Evolutionary conservation across 2,888 invertebrate genomes (phyloP).

Genomic region (Aricia artaxerxes): DNA sequence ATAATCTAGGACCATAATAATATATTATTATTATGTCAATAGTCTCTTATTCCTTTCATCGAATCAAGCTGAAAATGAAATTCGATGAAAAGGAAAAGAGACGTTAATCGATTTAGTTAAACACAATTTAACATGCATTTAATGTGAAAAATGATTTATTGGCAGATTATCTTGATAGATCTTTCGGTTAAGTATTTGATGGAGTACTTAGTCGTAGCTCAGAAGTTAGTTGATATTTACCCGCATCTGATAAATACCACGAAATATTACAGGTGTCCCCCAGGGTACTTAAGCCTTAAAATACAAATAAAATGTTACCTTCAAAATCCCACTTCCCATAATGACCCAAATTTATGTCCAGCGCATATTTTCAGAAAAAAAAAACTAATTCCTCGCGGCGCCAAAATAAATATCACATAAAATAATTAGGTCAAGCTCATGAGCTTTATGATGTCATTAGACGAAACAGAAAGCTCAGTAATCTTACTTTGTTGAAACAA

Average conservation of each 20-base stretch:
- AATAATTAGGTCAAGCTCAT: constrained; percentile 18
- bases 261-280: not conserved
- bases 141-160: too few relatives aligned
- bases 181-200: too few relatives aligned
- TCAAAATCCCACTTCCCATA: not conserved
- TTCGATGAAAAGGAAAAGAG: too few relatives aligned
- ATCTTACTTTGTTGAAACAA: constrained; percentile 19
- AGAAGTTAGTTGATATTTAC: too few relatives aligned
- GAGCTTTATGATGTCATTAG: constrained; percentile 1
- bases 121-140: too few relatives aligned
- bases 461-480: constrained; percentile 16
- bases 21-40: not conserved
- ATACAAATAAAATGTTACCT: not conserved
- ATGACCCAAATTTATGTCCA: not conserved
- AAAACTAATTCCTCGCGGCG: not conserved
- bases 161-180: too few relatives aligned
- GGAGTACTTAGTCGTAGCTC: too few relatives aligned
- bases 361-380: not conserved
- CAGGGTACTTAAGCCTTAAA: not conserved
- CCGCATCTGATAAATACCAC: too few relatives aligned
- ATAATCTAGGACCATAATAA: not conserved
- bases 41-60: not conserved
- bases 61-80: not conserved
- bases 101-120: not conserved
- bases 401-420: constrained; percentile 15